Evolutionary conservation across 2,113 vertebrate species (phyloP).

Genomic region (Xenus cinereus): DNA sequence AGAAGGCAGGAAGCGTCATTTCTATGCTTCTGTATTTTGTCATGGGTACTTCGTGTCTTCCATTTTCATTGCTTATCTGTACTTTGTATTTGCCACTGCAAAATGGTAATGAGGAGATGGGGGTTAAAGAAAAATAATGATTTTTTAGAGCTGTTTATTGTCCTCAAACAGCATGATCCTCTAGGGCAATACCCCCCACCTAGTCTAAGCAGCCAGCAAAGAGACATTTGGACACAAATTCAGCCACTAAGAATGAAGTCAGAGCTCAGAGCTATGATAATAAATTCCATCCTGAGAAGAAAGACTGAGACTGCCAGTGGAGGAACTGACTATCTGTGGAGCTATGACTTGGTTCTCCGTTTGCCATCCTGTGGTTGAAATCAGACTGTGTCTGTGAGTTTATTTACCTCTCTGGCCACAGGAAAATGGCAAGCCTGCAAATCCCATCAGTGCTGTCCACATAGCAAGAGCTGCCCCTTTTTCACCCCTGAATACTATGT

Average conservation of each 20-base stretch:
- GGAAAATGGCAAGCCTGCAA: not conserved
- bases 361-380: constrained; percentile 35
- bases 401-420: not conserved
- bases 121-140: constrained; percentile 61
- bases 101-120: constrained; percentile 44
- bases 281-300: constrained; percentile 57
- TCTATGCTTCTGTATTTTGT: constrained; percentile 18
- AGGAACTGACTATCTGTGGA: constrained; percentile 37
- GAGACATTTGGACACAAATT: constrained; percentile 42
- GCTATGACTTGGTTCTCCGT: constrained; percentile 55
- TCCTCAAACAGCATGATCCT: constrained; percentile 43
- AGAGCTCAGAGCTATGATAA: constrained; percentile 58
- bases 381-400: constrained; percentile 27
- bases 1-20: not conserved
- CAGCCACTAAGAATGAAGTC: constrained; percentile 62
- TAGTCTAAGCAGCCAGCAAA: constrained; percentile 39
- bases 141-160: constrained; percentile 54
- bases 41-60: not conserved
- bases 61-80: not conserved
- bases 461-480: not conserved
- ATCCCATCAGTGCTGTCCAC: not conserved
- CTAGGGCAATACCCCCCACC: constrained; percentile 22
- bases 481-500: not conserved
- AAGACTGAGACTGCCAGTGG: constrained; percentile 6
- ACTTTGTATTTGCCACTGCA: constrained; percentile 1